phyloP scores from a whole-genome alignment of 2,888 invertebrate genomes.

The Drosophila cyrtoloma region DNA sequence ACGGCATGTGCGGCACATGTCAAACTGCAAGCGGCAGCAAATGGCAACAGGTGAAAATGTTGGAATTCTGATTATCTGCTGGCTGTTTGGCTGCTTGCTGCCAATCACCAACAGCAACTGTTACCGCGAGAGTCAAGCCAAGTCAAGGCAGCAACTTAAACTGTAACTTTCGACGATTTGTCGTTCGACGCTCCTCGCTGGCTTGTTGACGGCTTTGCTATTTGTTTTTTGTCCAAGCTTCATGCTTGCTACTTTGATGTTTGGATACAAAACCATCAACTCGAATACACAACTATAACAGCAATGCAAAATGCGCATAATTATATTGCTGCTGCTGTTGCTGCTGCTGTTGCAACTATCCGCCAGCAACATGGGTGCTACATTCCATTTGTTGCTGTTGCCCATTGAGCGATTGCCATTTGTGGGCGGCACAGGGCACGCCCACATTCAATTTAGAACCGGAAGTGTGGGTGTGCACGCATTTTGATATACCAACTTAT shows the following conservation, averaged over 20 bases:
- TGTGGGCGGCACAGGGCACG: slow-evolving; percentile 56
- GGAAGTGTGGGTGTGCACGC: slow-evolving; percentile 84
- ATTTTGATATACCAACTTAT: slow-evolving; percentile 63
- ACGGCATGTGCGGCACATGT: slow-evolving; percentile 83
- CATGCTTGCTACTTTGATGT: slow-evolving; percentile 62
- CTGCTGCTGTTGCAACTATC: slow-evolving; percentile 24
- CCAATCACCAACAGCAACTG: slow-evolving; percentile 47
- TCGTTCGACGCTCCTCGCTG: slow-evolving; percentile 58
- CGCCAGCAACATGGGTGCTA: slow-evolving; percentile 52
- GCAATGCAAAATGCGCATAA: slow-evolving; percentile 56
- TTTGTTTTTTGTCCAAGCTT: slow-evolving; percentile 26
- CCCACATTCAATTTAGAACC: slow-evolving; percentile 81
- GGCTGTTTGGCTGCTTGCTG: slow-evolving; percentile 48
- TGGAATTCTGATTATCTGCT: slow-evolving; percentile 81
- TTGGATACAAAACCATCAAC: slow-evolving; percentile 67
- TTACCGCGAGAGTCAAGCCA: slow-evolving; percentile 46
- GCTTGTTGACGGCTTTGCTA: slow-evolving; percentile 54
- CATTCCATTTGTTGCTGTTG: slow-evolving; percentile 45
- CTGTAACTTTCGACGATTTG: slow-evolving; percentile 81
- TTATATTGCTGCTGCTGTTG: slow-evolving; percentile 47
- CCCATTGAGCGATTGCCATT: slow-evolving; percentile 34
- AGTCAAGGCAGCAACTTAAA: slow-evolving; percentile 66
- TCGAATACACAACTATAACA: slow-evolving; percentile 55
- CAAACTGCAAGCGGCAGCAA: slow-evolving; percentile 72
- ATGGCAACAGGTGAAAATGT: slow-evolving; percentile 80